Base-by-base conservation (phyloP, 2,888 invertebrate genomes). In the Dasypolia templi region DNA sequence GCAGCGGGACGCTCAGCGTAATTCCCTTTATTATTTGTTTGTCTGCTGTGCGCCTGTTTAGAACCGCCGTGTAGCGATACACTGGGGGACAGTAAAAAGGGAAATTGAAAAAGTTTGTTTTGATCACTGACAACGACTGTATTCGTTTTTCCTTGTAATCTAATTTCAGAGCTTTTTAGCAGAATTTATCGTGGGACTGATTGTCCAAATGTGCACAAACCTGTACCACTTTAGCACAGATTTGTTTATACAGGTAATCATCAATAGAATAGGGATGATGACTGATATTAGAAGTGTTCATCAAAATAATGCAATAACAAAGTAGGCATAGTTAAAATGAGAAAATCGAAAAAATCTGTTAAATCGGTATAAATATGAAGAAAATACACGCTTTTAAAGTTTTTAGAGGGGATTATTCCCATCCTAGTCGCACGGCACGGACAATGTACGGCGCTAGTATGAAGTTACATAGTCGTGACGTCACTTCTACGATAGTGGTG, bases 1-100 rank as follows among this genome's bases (percentile, higher is more conserved):
- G 19, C 83, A 69, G 84, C 80, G 72, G 79, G 77, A 63, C 51
- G 65, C 55, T 46, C 72, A 7, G 49, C 53, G 59, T 74, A 81
- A 75, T 76, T 79, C 58, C 64, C 74, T 66, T 85, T 71, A 78
- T 75, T 63, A 64, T 76, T 81, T 83, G 84, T 84, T 77, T 83
- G 86, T 86, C 78, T 83, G 79, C 67, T 71, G 49, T 39, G 73
- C 49, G 73, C 63, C 63, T 69, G 76, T 72, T 83, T 73, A 66
- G 76, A 39, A 59, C 68, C 84, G 76, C 81, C n/a, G 56, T 44
- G 56, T 44, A 65, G 64, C 62, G n/a, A 35, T 84, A 73, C 76
- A 84, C 74, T 72, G 32, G 46, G 14, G 75, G 76, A 53, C 81
- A 76, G 0, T 4, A 14, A 42, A 75, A 14, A 9, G 49, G 62